Base-by-base conservation (phyloP, 2,888 invertebrate species). In the Trissolcus japonicus region DNA sequence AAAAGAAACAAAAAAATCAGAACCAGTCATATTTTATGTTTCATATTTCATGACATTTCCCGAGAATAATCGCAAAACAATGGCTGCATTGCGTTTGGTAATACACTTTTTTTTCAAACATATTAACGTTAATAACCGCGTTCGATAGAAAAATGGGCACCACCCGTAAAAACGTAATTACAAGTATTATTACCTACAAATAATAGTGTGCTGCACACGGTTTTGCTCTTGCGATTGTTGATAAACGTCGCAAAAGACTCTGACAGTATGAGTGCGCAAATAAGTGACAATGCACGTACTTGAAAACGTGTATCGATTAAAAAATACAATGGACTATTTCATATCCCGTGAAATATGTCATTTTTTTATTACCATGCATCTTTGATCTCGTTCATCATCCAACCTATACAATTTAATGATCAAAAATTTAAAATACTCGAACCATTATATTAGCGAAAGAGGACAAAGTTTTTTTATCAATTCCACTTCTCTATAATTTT, bases 241-340 rank as follows among this genome's bases (percentile, higher is more conserved):
- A 75, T 57, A 63, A 75, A 68, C 59, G 63, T 65, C 53, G 60
- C 59, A 65, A 66, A 66, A 61, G 65, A 19, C 63, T 62, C 65
- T 65, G 66, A 76, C 69, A 76, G 69, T 69, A 66, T 66, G 69
- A 69, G 69, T 69, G 66, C 65, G 65, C 69, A 76, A 76, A 69
- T 76, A 65, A 65, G 55, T 66, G 65, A 69, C 68, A 65, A 60
- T 75, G 59, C 68, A 63, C 48, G 68, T 60, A 55, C 54, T 50
- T 59, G 63, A 51, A 61, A 67, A 59, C 50, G 51, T 56, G 50
- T 57, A 67, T 67, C 62, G 57, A 74, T 62, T 57, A 29, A 51
- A 51, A 17, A 7, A 19, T 53, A n/a, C 25, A 51, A 51, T 21
- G 6, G 17, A 19, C 51, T 51, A 6, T 51, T 21, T 19, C 21